phyloP scores from a whole-genome alignment of 2,113 vertebrate genomes.

The Siniperca chuatsi region DNA sequence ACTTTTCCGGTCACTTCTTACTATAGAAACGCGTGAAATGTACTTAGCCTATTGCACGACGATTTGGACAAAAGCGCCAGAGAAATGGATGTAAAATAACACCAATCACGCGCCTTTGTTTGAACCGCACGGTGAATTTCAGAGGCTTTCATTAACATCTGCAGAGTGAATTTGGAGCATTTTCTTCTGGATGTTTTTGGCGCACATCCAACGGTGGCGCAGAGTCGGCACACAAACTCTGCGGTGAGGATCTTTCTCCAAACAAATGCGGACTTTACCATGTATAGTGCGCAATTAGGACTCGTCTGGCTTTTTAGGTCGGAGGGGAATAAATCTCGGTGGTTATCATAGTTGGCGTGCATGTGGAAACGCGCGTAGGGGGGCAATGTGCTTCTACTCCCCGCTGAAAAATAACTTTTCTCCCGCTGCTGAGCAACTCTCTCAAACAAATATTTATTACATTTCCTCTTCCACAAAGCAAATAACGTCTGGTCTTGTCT shows the following conservation, averaged over 20 bases:
- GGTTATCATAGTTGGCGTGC: slow-evolving; percentile 41
- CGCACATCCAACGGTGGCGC: slow-evolving; percentile 61
- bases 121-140: slow-evolving; percentile 10
- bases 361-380: slow-evolving; percentile 59
- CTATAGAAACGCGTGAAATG: neutral
- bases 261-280: slow-evolving; percentile 61
- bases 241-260: slow-evolving; percentile 41
- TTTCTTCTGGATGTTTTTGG: slow-evolving; percentile 52
- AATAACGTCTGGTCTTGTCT: neutral
- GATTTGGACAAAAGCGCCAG: neutral
- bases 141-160: slow-evolving; percentile 65
- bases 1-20: neutral
- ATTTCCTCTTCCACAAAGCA: slow-evolving; percentile 1
- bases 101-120: slow-evolving; percentile 7
- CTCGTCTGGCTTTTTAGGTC: neutral
- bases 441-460: slow-evolving; percentile 1
- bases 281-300: slow-evolving; percentile 57
- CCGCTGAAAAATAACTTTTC: slow-evolving; percentile 23
- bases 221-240: slow-evolving; percentile 50
- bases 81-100: neutral
- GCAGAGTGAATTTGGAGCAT: slow-evolving; percentile 63
- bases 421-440: slow-evolving; percentile 28
- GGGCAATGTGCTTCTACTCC: slow-evolving; percentile 37
- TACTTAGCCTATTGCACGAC: accelerated
- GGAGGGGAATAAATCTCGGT: slow-evolving; percentile 36